Base-by-base conservation (phyloP, 2,888 invertebrate genomes). In the Oscheius sp. region DNA sequence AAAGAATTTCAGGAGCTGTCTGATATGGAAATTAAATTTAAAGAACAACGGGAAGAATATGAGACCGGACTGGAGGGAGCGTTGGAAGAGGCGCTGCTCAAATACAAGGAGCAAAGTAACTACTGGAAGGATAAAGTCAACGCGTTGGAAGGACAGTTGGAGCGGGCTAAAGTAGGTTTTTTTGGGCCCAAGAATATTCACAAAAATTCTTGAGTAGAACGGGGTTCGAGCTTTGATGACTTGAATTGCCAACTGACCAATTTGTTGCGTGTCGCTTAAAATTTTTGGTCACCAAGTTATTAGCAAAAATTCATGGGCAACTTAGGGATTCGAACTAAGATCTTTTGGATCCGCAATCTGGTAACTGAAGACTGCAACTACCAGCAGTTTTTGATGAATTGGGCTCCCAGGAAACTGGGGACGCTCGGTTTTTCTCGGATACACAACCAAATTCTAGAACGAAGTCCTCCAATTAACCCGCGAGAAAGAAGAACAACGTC, bases 61-160 rank as follows among this genome's bases (percentile, higher is more conserved):
- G 85, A 87, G 46, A 82, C 81, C 27, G 85, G 81, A 16, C 58
- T 87, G 27, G 85, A 85, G 27, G 80, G 75, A 29, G 74, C 85
- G 7, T 61, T 88, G 7, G 77, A 79, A 25, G 86, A 84, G 21
- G 74, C 86, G 0, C 66, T 87, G 59, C 78, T 76, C 12, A 86
- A 85, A 70, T 84, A 83, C 49, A 75, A 77, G 21, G 81, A 84
- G 55, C 84, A 87, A 61, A 76, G 77, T 64, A 72, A 76, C 9
- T 87, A 87, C 68, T 86, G 86, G 84, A 76, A 77, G n/a, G 86
- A 87, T 53, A 82, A 83, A 53, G 73, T 86, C 13, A 56, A 71
- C 3, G 68, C 56, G 9, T 59, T 80, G 43, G 84, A 87, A 58
- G 64, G 76, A 3, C 77, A 79, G 59, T 72, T 75, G 7, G 68